Conservation (phyloP, 2,113 vertebrate species). For the Etheostoma cragini region DNA sequence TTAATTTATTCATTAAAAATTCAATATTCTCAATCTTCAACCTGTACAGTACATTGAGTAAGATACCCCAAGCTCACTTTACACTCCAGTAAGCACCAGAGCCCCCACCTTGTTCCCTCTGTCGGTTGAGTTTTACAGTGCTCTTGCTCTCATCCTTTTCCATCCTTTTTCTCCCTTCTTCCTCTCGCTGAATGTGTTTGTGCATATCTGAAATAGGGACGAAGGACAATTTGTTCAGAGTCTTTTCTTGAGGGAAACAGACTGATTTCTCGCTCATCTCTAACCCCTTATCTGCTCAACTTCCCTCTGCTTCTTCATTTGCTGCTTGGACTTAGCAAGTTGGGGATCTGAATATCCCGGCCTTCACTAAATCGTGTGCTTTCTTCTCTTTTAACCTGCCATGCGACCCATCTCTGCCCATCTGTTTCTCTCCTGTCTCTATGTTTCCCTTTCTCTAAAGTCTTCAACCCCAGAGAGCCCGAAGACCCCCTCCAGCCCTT, state of each 20-base stretch:
- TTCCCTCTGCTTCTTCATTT: slow-evolving; percentile 73
- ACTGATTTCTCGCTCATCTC: slow-evolving; percentile 68
- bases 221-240: slow-evolving; percentile 65
- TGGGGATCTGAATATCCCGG: slow-evolving; percentile 63
- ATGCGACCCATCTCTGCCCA: slow-evolving; percentile 82
- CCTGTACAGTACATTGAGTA: slow-evolving; percentile 34
- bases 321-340: slow-evolving; percentile 77
- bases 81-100: slow-evolving; percentile 66
- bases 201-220: slow-evolving; percentile 72
- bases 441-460: slow-evolving; percentile 84
- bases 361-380: slow-evolving; percentile 62
- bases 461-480: slow-evolving; percentile 85
- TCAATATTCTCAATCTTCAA: slow-evolving; percentile 40
- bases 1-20: slow-evolving; percentile 1
- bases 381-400: slow-evolving; percentile 66
- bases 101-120: slow-evolving; percentile 78
- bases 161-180: slow-evolving; percentile 64
- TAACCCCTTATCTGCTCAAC: slow-evolving; percentile 75
- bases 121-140: slow-evolving; percentile 70
- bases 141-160: slow-evolving; percentile 78
- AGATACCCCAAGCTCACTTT: slow-evolving; percentile 42
- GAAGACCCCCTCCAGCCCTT: slow-evolving; percentile 82
- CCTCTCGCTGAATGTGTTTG: slow-evolving; percentile 81
- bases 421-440: slow-evolving; percentile 85
- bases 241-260: slow-evolving; percentile 61